Conservation (phyloP, 1,140 invertebrate genomes). For the Trypoxylus dichotomus region DNA sequence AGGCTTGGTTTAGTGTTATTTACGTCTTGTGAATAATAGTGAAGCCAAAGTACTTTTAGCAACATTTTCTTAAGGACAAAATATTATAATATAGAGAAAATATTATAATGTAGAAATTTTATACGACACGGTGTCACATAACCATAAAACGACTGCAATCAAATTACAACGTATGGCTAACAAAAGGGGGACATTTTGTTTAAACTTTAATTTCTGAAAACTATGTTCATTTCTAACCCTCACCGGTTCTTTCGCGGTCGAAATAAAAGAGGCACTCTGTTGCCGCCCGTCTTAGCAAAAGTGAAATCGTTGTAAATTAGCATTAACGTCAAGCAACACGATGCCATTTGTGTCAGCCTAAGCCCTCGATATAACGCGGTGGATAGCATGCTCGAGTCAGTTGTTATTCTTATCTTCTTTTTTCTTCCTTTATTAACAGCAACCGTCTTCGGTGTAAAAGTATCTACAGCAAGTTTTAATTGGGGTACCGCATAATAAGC, state of each 20-base stretch:
- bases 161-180: too few relatives aligned
- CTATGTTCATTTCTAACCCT: not conserved
- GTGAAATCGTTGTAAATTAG: constrained; percentile 51
- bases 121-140: too few relatives aligned
- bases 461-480: constrained; percentile 1
- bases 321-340: constrained; percentile 51
- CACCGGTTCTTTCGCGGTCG: not conserved
- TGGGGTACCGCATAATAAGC: not conserved
- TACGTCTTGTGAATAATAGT: too few relatives aligned
- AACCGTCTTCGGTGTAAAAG: not conserved
- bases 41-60: too few relatives aligned
- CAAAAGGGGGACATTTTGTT: not conserved
- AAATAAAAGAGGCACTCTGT: constrained; percentile 9
- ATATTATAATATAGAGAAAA: too few relatives aligned
- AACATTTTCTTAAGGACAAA: too few relatives aligned
- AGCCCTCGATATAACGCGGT: constrained; percentile 40
- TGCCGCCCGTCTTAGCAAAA: constrained; percentile 9
- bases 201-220: constrained; percentile 7
- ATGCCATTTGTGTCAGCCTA: constrained; percentile 50
- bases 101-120: too few relatives aligned
- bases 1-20: too few relatives aligned
- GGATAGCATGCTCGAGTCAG: not conserved
- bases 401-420: constrained; percentile 16
- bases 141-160: too few relatives aligned
- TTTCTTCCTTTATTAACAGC: not conserved